A percentile compares a stretch with the other conserved stretches of the same genome.
Evolutionary conservation across 2,113 vertebrate species (phyloP).

Genomic region (Oostethus manadensis): DNA sequence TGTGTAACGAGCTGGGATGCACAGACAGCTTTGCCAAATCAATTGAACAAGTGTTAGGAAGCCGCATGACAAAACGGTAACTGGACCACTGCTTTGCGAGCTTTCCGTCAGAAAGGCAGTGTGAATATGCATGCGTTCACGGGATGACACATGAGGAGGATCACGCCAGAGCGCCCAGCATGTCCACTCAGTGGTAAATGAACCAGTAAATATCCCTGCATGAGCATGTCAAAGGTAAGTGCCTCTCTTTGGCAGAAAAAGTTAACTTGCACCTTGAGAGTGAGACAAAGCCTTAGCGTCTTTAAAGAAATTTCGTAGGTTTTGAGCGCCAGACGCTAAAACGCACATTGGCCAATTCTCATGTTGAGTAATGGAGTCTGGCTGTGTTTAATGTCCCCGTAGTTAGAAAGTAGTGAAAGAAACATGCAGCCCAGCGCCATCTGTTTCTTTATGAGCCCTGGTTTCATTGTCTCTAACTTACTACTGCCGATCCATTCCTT

Average conservation of each 20-base stretch:
- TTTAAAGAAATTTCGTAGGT: constrained; percentile 8
- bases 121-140: constrained; percentile 23
- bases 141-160: background rate
- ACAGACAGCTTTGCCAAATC: constrained; percentile 22
- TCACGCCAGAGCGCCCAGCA: constrained; percentile 16
- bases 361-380: constrained; percentile 31
- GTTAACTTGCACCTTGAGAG: constrained; percentile 29
- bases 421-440: constrained; percentile 44
- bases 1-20: constrained; percentile 40
- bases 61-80: background rate
- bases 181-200: constrained; percentile 42
- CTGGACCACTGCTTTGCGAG: constrained; percentile 8
- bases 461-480: constrained; percentile 34
- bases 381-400: constrained; percentile 38
- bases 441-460: constrained; percentile 45
- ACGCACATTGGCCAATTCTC: constrained; percentile 46
- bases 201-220: constrained; percentile 39
- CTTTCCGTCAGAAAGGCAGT: constrained; percentile 6
- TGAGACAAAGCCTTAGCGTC: constrained; percentile 5
- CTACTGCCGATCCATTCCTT: constrained; percentile 18
- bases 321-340: constrained; percentile 20
- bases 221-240: constrained; percentile 40
- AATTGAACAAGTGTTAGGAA: constrained; percentile 25
- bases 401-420: constrained; percentile 41
- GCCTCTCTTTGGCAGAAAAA: constrained; percentile 25